Base-by-base conservation (phyloP, 1,140 invertebrate genomes). In the Rhizoglyphus robini region DNA sequence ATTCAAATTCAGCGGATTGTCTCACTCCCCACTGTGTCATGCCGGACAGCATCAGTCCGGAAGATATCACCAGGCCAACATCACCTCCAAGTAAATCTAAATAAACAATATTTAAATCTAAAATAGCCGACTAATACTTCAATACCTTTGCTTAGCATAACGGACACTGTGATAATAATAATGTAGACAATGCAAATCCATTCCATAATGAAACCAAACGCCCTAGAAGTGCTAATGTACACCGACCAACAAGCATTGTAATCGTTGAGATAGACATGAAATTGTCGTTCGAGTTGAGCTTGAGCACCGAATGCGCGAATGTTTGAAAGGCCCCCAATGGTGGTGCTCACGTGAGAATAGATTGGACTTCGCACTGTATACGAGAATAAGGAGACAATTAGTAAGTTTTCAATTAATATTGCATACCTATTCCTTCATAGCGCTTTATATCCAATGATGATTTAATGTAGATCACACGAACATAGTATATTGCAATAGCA, bases 381-480 rank as follows among this genome's bases (percentile, higher is more conserved):
- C 11, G 5, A 92, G 79, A 23, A 41, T n/a, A n/a, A 18, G 36
- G 18, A 41, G 8, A 11, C 8, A 41, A 11, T 18, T 11, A 41
- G 8, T 41, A 41, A 41, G 8, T 18, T 77, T 81, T 78, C 23
- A 75, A 77, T 67, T 78, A 82, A 34, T 82, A 78, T 11, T 77
- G 81, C 13, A 78, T 67, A 0, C 78, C 30, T 73, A 86, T 83
- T 73, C 85, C 88, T 80, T 95, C 90, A 64, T 93, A 79, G 66
- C 90, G 81, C 76, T 94, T 93, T 18, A 94, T 80, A 76, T 86
- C 88, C 63, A 89, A 79, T 27, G 87, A 88, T 0, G 89, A 87
- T 30, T 79, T 79, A 23, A 96, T 76, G 74, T 93, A 95, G 73
- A 90, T 84, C 61, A 79, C 77, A 38, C 89, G 75, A 46, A 23